A percentile compares a stretch with the other conserved stretches of the same genome.
Evolutionary conservation across 2,113 vertebrate genomes (phyloP).

Genomic region (Pseudorectes ferrugineus): DNA sequence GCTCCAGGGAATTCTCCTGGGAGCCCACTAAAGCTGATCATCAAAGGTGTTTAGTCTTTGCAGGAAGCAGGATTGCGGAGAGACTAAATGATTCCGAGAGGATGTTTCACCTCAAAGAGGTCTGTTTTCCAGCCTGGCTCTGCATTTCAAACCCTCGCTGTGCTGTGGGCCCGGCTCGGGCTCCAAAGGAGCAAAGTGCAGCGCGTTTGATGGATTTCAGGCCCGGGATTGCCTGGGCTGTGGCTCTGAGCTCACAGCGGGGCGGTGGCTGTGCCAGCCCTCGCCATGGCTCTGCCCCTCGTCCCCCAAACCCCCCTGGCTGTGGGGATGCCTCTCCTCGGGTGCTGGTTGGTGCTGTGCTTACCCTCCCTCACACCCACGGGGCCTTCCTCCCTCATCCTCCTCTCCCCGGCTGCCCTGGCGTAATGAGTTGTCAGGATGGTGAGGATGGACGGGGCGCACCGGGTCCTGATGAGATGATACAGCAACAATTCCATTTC

Average conservation of each 20-base stretch:
- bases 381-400: background rate
- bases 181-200: background rate
- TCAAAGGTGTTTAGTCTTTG: background rate
- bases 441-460: conserved; percentile 65
- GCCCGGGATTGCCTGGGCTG: accelerated
- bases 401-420: background rate
- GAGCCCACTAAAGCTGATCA: background rate
- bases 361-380: background rate
- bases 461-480: conserved; percentile 73
- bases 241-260: accelerated
- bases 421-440: conserved; percentile 74
- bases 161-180: accelerated
- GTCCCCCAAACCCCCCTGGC: accelerated
- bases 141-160: background rate
- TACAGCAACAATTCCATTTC: conserved; percentile 81
- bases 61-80: background rate
- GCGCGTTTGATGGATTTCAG: background rate
- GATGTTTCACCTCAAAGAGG: background rate
- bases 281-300: accelerated
- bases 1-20: background rate
- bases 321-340: accelerated
- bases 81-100: background rate
- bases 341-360: background rate
- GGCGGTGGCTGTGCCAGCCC: background rate
- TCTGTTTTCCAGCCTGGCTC: background rate